Evolutionary conservation across 2,113 vertebrate species (phyloP), one percentile per base, ranked within the genome.

Genomic region (Pipra filicauda): DNA sequence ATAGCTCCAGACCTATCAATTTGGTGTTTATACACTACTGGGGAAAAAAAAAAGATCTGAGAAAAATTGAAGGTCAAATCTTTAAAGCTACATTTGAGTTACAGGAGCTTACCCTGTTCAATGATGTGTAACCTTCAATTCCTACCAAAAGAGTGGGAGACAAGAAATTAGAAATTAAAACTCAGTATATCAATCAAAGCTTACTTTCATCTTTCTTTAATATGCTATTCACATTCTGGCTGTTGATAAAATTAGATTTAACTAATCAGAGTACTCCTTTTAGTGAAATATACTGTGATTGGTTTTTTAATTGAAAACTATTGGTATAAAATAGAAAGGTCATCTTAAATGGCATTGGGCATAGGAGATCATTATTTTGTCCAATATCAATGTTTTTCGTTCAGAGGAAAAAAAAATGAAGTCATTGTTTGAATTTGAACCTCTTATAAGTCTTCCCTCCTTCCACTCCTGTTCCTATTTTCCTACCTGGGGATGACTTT

Each of bases 241-340:
- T 90, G 87, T 96, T 95, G 95, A 94, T 94, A 96, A 95, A 96
- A 96, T 95, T 95, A 90, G 70, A 80, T 95, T 85, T 95, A 92
- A 91, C 89, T 97, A 94, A 96, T 97, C 84, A 86, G 43, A 76
- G 72, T 79, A 39, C 44, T 77, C 66, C 18, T 8, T 93, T 94
- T 91, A 95, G 95, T 95, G 93, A 82, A 95, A 93, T 86, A 74
- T 9, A 49, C 79, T 33, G 33, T 85, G 82, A 90, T 95, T 90
- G 88, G 72, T 73, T 94, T 85, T 89, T 61, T 95, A 95, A 96
- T 95, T 96, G 74, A 94, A 95, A 96, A 85, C 65, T 94, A 72
- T 80, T 79, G 88, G 52, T 69, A 82, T 95, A 79, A 94, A 95
- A 86, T 86, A 30, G 80, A 94, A 97, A 94, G 84, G 77, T 93